phyloP scores from a whole-genome alignment of 2,888 invertebrate species.

The Rhagonycha fulva region DNA sequence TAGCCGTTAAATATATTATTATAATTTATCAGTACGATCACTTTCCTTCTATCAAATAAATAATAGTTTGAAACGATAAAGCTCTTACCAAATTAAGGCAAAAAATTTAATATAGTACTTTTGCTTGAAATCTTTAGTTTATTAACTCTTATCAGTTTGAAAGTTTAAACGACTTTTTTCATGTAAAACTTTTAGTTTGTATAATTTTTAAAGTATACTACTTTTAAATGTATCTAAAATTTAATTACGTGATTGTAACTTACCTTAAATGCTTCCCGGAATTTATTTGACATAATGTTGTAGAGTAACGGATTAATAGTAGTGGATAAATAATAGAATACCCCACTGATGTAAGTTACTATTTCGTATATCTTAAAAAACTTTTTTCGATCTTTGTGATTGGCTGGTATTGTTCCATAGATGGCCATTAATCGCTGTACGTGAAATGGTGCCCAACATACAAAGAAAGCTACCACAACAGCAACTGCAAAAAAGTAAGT shows the following conservation, averaged over 20 bases:
- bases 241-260: constrained; percentile 38
- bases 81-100: too few relatives aligned
- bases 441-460: constrained; percentile 94
- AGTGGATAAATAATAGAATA: constrained; percentile 90
- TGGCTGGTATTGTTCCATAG: constrained; percentile 63
- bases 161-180: too few relatives aligned
- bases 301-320: constrained; percentile 93
- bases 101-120: too few relatives aligned
- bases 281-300: constrained; percentile 94
- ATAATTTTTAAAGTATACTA: too few relatives aligned
- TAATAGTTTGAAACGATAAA: not conserved
- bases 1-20: not conserved
- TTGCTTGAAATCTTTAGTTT: too few relatives aligned
- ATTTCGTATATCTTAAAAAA: constrained; percentile 60
- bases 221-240: not conserved
- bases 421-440: constrained; percentile 85
- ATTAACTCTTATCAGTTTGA: too few relatives aligned
- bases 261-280: constrained; percentile 91
- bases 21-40: too few relatives aligned
- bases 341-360: constrained; percentile 82
- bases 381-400: constrained; percentile 29
- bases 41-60: not conserved
- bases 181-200: too few relatives aligned
- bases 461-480: constrained; percentile 87
- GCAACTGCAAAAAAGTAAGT: constrained; percentile 66